phyloP scores from a whole-genome alignment of 2,113 vertebrate species.

The Montifringilla adamsi region DNA sequence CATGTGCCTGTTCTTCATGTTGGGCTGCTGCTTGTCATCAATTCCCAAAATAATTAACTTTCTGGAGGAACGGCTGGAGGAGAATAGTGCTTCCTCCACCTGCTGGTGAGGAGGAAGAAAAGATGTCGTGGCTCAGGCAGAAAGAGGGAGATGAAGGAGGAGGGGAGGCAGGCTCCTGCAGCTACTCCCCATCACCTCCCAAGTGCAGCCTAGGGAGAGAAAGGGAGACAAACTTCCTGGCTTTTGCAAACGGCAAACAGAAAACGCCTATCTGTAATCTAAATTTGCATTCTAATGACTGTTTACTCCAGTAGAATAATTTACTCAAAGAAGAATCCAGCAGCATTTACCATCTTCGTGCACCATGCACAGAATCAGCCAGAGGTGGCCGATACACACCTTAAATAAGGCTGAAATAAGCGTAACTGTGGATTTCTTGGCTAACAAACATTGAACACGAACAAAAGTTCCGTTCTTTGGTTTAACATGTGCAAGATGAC shows the following conservation, averaged over 20 bases:
- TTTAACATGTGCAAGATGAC: not conserved
- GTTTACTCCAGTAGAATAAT: not conserved
- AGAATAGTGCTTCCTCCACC: conserved; percentile 66
- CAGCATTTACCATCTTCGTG: not conserved
- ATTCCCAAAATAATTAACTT: conserved; percentile 34
- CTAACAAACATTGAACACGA: not conserved
- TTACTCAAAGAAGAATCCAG: not conserved
- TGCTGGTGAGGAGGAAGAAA: conserved; percentile 61
- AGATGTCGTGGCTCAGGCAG: not conserved
- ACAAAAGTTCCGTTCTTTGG: not conserved
- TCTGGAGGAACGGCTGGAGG: not conserved
- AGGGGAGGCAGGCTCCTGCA: not conserved
- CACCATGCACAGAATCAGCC: not conserved
- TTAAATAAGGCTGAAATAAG: conserved; percentile 5
- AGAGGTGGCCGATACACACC: not conserved
- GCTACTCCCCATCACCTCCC: not conserved
- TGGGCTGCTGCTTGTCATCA: conserved; percentile 39
- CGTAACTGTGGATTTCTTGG: not conserved
- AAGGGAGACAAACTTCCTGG: not conserved
- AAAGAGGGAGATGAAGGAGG: not conserved
- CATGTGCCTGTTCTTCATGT: not conserved
- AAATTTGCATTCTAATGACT: not conserved
- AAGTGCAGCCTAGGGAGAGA: not conserved
- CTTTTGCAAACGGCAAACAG: not conserved
- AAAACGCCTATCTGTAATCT: not conserved